Base-by-base conservation (phyloP, 2,113 vertebrate genomes). In the Lipophrys pholis region DNA sequence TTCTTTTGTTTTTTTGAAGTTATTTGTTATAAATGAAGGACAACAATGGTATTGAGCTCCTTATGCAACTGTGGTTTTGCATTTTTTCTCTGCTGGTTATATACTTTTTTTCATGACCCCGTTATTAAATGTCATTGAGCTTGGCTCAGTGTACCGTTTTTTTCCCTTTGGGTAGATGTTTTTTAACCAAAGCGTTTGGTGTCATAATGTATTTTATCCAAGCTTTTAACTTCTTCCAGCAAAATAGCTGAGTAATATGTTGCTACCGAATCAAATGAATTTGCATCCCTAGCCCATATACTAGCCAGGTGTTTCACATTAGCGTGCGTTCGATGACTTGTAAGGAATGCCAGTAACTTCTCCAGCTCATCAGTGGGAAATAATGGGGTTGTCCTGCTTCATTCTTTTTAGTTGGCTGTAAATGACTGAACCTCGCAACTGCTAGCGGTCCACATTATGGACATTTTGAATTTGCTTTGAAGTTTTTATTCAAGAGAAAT, bases 81-180 rank as follows among this genome's bases (percentile, higher is more conserved):
- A 49, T 30, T 76, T 73, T 66, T 61, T 73, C 63, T 70, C 7
- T 53, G 43, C 56, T 80, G 67, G 59, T 38, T 52, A 52, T 81
- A 73, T 60, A 80, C 72, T 71, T 78, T 88, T 30, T 89, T 89
- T 82, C 89, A 90, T 90, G 75, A 83, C 63, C 77, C 78, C 69
- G 36, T 76, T 83, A 81, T 76, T 30, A 68, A 46, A 59, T 83
- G 71, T 80, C 82, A 70, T 41, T 15, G 41, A 42, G 66, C 59
- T 61, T 84, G 78, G 69, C 66, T 82, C 66, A 62, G 73, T 84
- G 55, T 58, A 69, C 79, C 62, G 72, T 73, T 78, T 69, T 69
- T 84, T 76, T 82, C 61, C 73, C 43, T 60, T 84, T 1, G 51
- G 57, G 11, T 71, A 50, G 67, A 84, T 62, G 65, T 69, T 77